Evolutionary conservation across 2,888 invertebrate species (phyloP), one percentile per base, ranked within the genome.

Genomic region (Orchesellides sinensis): DNA sequence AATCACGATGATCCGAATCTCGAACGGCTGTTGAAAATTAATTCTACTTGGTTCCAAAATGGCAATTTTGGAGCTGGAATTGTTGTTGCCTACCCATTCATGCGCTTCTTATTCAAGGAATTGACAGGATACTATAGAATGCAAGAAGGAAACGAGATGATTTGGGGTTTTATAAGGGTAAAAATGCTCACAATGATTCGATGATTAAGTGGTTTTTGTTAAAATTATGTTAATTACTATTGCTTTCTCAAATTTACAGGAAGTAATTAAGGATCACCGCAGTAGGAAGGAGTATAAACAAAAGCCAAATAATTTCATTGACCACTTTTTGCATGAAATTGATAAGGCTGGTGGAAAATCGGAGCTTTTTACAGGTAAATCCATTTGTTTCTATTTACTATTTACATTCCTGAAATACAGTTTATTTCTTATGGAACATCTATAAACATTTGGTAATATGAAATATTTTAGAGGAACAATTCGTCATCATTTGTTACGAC

Each of bases 91-190:
- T 87, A 73, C 35, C 87, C 95, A 0, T 93, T 93, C 90, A 89
- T 94, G 73, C 91, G 95, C 74, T 93, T 92, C 88, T 85, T 95
- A 8, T 92, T 93, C 3, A 95, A 95, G 0, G 90, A 92, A 79
- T 88, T 91, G 23, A 92, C 92, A 70, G 94, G 94, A 0, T 95
- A 93, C 89, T 91, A 91, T 49, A 54, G 69, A n/a, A 82, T 82
- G 74, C 72, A 78, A 40, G 47, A 69, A n/a, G 87, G 81, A 25
- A 87, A 87, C 61, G 59, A 70, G 19, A 73, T 68, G 21, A 85
- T 87, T 17, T 81, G 86, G 66, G 47, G 52, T 12, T 87, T 83
- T 59, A 56, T 86, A 1, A 54, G 83, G 72, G 87, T 83, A 81
- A 69, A 61, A n/a, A 23, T 54, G 23, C n/a, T 40, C n/a, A 8